Evolutionary conservation across 2,888 invertebrate genomes (phyloP), one percentile per base, ranked within the genome.

Genomic region (Melanophora roralis): DNA sequence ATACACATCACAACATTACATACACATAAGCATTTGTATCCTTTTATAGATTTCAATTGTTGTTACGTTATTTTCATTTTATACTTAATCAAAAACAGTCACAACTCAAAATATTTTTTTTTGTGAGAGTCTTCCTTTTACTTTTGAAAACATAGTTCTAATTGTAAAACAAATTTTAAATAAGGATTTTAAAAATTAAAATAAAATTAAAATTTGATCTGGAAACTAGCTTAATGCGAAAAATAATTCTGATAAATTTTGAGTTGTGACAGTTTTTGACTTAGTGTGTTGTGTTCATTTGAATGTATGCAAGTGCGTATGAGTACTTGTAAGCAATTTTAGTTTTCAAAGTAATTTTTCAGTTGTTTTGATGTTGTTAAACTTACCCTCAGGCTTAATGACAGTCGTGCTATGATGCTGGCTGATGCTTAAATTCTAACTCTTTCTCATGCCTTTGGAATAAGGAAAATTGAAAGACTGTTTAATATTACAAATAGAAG

Each of bases 331-430:
- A 57, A 59, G 67, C 38, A 62, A 60, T 65, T 71, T 79, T 71
- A 65, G 75, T 79, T 75, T 75, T 75, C 65, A 75, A 75, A 75
- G 69, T 75, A 79, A 79, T 79, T 75, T 67, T 43, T 45, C 64
- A 69, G 78, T 68, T 74, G 55, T 69, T 65, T 45, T 60, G 53
- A 27, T 53, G 51, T 40, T 53, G 51, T 34, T 76, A 71, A 75
- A 80, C 68, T 68, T 73, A 68, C 76, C 80, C 72, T 59, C 23
- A 73, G 72, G 80, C 64, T 38, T 51, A 57, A 57, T 80, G 67
- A 60, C 27, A 27, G 27, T 75, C 60, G 68, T 62, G 72, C 64
- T 76, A 73, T 60, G 64, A 74, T 74, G 65, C 67, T 47, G 55
- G 55, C 34, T 57, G 55, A 57, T 68, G 12, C 49, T 38, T 12